Conservation (phyloP, 2,113 vertebrate genomes). For the Clarias magur region DNA sequence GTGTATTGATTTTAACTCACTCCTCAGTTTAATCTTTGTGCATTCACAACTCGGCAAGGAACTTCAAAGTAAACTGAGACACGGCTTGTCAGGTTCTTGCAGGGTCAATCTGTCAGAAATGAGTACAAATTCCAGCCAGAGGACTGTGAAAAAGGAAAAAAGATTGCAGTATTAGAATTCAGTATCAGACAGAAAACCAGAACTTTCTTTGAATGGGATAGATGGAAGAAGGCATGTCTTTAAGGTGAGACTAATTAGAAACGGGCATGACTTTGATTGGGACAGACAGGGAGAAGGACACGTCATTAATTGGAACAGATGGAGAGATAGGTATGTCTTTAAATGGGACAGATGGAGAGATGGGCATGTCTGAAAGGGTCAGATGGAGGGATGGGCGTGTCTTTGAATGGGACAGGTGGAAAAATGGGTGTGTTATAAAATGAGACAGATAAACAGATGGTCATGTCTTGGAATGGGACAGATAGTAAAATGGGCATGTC, state of each 20-base stretch:
- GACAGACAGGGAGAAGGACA: background rate
- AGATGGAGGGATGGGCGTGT: background rate
- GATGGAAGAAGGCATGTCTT: background rate
- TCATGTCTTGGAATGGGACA: background rate
- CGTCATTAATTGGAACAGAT: background rate
- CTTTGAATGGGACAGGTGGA: background rate
- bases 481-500: background rate
- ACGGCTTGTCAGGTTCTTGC: background rate
- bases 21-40: slow-evolving; percentile 1
- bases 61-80: background rate
- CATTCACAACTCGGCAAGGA: background rate
- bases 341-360: background rate
- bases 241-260: background rate
- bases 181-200: background rate
- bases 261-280: background rate
- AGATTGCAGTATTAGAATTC: background rate
- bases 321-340: background rate
- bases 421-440: background rate
- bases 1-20: slow-evolving; percentile 6
- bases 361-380: background rate
- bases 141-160: background rate
- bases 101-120: background rate
- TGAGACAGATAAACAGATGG: background rate
- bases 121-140: background rate
- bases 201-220: background rate